Base-by-base conservation (phyloP, 2,113 vertebrate genomes). In the Lethenteron camtschaticum region DNA sequence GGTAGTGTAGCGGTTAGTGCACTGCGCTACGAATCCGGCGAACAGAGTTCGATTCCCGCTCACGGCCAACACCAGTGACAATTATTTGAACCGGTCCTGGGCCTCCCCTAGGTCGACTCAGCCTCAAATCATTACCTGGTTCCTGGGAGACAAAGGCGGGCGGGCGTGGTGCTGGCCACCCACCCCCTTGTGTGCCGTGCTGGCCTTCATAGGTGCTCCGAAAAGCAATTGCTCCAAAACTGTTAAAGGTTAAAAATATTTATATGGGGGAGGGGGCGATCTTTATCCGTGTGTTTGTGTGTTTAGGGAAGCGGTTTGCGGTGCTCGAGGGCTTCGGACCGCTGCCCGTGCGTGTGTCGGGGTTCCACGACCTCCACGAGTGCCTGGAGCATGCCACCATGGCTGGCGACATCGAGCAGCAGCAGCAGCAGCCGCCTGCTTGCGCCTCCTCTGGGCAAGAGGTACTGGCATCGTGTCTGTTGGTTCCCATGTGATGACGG, bases 331-430 rank as follows among this genome's bases (percentile, higher is more conserved):
- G 90, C 74, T 97, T 97, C 70, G 94, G 94, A 55, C 94, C 96
- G 81, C 96, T 95, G 72, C 94, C 94, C 18, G 83, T 97, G 56
- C 91, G 92, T 80, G 94, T 97, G 57, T 96, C 96, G 1, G 90
- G 90, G 68, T 96, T 92, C 78, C 85, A 72, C 70, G 87, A 94
- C 80, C 77, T 97, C 79, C 84, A 82, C 0, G 88, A 96, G 72
- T 97, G 94, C 76, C 79, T 97, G 73, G 94, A 95, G 81, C 89
- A 88, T 2, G 91, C 91, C 24, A 91, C 95, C 89, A 82, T 92
- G 24, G 94, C 92, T 77, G 83, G 81, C 41, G 91, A 95, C 74
- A 79, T 90, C n/a, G 89, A 89, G 14, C 79, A 83, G 2, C 75
- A 82, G 2, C 76, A 87, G 69, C 79, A 83, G 1, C 80, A 84